Evolutionary conservation across 2,113 vertebrate species (phyloP).

Genomic region (Erythrolamprus reginae): DNA sequence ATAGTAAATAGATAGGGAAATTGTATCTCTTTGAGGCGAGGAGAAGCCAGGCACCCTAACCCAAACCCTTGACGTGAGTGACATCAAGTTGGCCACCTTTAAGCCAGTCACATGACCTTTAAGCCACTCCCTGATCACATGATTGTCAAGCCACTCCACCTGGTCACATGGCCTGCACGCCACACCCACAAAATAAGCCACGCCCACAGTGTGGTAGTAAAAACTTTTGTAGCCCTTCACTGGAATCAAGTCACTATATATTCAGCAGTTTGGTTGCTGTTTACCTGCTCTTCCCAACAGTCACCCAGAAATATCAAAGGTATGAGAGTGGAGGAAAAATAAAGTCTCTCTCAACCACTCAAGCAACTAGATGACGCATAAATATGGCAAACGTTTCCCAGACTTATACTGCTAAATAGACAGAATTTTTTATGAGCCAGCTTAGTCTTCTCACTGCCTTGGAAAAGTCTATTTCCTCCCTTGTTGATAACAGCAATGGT

Average conservation of each 20-base stretch:
- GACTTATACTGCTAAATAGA: constrained; percentile 21
- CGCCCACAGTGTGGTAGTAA: no score
- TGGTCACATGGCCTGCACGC: no score
- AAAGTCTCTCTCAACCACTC: constrained; percentile 33
- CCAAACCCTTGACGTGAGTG: no score
- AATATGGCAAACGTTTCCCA: constrained; percentile 25
- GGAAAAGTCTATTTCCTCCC: constrained; percentile 31
- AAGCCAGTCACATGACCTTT: no score
- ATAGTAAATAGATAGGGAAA: no score
- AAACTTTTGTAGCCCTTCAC: no score
- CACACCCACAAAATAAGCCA: no score
- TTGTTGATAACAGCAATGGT: constrained; percentile 33
- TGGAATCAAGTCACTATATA: background rate
- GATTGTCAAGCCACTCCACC: no score
- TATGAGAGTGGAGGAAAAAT: constrained; percentile 25
- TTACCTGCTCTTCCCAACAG: background rate
- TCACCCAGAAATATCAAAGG: background rate
- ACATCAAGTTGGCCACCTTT: no score
- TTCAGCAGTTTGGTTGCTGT: background rate
- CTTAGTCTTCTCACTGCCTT: constrained; percentile 33
- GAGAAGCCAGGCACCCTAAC: no score
- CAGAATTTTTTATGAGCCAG: constrained; percentile 34
- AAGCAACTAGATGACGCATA: constrained; percentile 1
- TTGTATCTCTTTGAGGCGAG: no score
- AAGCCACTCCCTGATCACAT: no score